Evolutionary conservation across 2,888 invertebrate genomes (phyloP), one percentile per base, ranked within the genome.

Genomic region (Phortica magna): DNA sequence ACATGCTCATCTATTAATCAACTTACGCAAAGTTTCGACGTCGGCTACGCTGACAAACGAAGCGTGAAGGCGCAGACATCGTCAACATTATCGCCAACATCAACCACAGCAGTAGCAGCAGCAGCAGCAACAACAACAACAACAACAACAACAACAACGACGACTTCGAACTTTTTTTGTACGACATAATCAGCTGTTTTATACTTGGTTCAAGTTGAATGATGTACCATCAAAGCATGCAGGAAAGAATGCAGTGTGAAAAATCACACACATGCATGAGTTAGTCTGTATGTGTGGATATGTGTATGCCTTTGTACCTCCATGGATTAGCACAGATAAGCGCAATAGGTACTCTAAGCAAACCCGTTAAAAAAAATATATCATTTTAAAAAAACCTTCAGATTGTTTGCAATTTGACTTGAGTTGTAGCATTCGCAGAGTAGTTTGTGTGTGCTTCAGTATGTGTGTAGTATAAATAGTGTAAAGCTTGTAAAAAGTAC

Each of bases 151-250:
- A 31, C 31, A 4, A 31, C 31, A 4, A 31, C 53, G 53, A 53
- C 53, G 53, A 53, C 53, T 14, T 5, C 2, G 12, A 61, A 61
- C 61, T 61, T 61, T 61, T 31, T 31, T 19, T 42, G n/a, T 42
- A 67, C 41, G 42, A 42, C 42, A 67, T 67, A 67, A 42, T 67
- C 67, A 67, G 42, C 42, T 67, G 67, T 42, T 67, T 67, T 42
- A 67, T 42, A 17, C 67, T 67, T 67, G 42, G 67, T 9, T 67
- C n/a, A 42, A 42, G 17, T 67, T 42, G 42, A 67, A 42, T 67
- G 67, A 67, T 67, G 67, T 42, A n/a, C 41, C 67, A 42, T n/a
- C 42, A 19, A 67, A 7, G 64, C 64, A 64, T 64, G 31, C 0
- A 12, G 22, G 31, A 64, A 31, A 31, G 31, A 31, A 31, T 31